Evolutionary conservation across 2,888 invertebrate genomes (phyloP), one percentile per base, ranked within the genome.

Genomic region (Thymelicus lineola): DNA sequence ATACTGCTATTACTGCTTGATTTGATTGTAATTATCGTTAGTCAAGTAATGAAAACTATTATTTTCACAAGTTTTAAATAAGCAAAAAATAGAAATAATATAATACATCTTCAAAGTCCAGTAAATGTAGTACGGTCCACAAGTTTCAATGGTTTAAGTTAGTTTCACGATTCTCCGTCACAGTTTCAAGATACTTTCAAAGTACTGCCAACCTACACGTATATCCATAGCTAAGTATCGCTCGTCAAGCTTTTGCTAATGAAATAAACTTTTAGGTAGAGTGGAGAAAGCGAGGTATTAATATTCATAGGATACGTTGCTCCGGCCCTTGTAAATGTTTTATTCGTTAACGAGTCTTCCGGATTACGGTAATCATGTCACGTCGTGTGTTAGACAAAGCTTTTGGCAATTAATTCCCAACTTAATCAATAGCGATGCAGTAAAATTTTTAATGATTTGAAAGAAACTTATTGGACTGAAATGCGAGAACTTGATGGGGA

Each of bases 301-400:
- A 92, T 93, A 93, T 93, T 92, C 93, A 93, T 90, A 86, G 79
- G 79, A 74, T 76, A 85, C 81, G 75, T 79, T 79, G 77, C 78
- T 77, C 80, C 82, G 80, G 84, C 83, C 86, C 90, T 86, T 89
- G 91, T 92, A 91, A 92, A 93, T 93, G 91, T 93, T 93, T 92
- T 90, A 92, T 93, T 88, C 91, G 93, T 88, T 93, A 93, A 92
- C 93, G 91, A 91, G 89, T 86, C 83, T 79, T 77, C 80, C 72
- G 87, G 88, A 91, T 92, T 91, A 91, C 82, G 85, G 90, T 87
- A 91, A 91, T 90, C 91, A 86, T 89, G 91, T 90, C 93, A 92
- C 91, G 91, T 90, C 82, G 89, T 90, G 82, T 88, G 88, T 85
- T 84, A 82, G 79, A 73, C 71, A 80, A 80, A 84, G 82, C 82